Percentiles rank a stretch among this genome's conserved stretches.
Evolutionary conservation across 1,140 invertebrate species (phyloP).

Genomic region (Coptotermes formosanus): DNA sequence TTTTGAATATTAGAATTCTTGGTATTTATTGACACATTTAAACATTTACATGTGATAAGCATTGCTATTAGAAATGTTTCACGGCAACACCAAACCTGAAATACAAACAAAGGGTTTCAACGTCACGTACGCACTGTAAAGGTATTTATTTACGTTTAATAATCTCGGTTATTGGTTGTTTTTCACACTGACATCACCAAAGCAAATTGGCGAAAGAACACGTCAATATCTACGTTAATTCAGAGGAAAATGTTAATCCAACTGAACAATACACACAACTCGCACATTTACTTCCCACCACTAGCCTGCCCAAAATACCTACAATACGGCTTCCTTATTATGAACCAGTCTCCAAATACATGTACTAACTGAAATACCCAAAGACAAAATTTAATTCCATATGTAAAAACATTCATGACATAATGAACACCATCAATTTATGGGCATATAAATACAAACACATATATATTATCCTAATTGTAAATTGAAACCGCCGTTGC

Average conservation of each 20-base stretch:
- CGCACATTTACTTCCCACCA: not conserved
- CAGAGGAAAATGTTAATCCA: not conserved
- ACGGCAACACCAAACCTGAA: not conserved
- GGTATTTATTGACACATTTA: slow-evolving; percentile 52
- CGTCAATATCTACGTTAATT: not conserved
- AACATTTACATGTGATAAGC: slow-evolving; percentile 49
- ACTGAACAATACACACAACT: not conserved
- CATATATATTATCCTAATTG: too few species aligned
- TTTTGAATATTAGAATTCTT: slow-evolving; percentile 45
- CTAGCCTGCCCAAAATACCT: not conserved
- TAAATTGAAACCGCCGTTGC: too few species aligned
- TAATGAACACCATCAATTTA: too few species aligned
- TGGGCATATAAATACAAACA: too few species aligned
- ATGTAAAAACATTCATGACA: too few species aligned
- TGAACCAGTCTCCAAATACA: not conserved
- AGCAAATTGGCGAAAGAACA: not conserved
- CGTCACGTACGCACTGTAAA: not conserved
- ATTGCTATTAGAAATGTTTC: slow-evolving; percentile 22
- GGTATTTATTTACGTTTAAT: not conserved
- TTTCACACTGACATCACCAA: not conserved
- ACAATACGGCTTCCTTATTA: not conserved
- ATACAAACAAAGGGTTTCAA: not conserved
- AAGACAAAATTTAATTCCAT: too few species aligned
- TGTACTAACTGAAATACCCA: not conserved
- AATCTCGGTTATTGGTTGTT: not conserved